These are phyloP conservation scores for Vanessa cardui DNA, from an alignment of 2,888 invertebrate species.

Conservation along the genomic window DNA sequence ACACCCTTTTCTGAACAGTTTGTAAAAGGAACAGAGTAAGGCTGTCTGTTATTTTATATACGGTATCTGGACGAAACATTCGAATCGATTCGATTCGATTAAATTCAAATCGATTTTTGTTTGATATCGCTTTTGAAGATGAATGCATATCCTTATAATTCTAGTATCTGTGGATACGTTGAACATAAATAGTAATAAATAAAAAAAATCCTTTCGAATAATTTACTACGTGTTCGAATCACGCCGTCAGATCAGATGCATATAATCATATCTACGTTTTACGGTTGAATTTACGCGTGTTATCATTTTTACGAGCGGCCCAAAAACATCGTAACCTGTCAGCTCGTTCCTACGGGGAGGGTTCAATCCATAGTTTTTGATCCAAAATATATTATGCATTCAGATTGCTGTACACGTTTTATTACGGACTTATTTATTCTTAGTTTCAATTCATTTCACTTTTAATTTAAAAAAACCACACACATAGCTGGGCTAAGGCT, in stretches of 20 bases:
- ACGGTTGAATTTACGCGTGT: slow-evolving; percentile 52
- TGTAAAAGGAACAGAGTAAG: too few relatives aligned
- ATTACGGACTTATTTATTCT: background rate
- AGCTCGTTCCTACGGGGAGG: slow-evolving; percentile 42
- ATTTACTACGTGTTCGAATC: slow-evolving; percentile 47
- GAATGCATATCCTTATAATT: too few relatives aligned
- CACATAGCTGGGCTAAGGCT: too few relatives aligned
- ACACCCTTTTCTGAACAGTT: too few relatives aligned
- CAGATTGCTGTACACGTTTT: background rate
- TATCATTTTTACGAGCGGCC: slow-evolving; percentile 60
- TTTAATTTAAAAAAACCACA: too few relatives aligned
- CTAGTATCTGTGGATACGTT: too few relatives aligned
- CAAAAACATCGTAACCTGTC: slow-evolving; percentile 48
- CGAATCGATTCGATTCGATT: too few relatives aligned
- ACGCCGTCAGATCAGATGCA: slow-evolving; percentile 49
- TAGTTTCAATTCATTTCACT: background rate
- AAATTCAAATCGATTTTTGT: too few relatives aligned
- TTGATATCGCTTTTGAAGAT: too few relatives aligned
- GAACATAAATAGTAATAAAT: slow-evolving; percentile 33
- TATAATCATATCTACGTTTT: slow-evolving; percentile 56
- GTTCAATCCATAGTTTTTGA: slow-evolving; percentile 38
- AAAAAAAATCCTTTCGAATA: slow-evolving; percentile 40
- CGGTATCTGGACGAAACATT: too few relatives aligned
- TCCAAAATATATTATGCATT: background rate
- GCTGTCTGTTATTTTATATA: too few relatives aligned